phyloP scores from a whole-genome alignment of 1,140 invertebrate species.

The Drosophila trapezifrons region DNA sequence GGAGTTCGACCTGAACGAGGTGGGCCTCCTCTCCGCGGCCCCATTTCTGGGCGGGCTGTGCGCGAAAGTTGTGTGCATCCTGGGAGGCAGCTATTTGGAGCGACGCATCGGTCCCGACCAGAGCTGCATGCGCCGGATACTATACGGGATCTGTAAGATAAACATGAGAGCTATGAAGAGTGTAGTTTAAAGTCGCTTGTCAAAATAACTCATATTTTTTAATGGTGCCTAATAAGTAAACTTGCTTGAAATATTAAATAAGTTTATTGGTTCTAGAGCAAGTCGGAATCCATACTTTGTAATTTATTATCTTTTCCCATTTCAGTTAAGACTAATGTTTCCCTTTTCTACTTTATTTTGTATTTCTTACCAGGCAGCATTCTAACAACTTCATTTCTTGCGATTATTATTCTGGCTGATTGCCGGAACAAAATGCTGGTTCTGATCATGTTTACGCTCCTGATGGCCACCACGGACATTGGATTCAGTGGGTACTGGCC shows the following conservation, averaged over 20 bases:
- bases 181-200: neutral
- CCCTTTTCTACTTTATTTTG: no score
- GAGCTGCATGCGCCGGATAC: slow-evolving; percentile 54
- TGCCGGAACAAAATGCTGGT: slow-evolving; percentile 52
- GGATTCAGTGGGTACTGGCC: slow-evolving; percentile 76
- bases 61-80: slow-evolving; percentile 62
- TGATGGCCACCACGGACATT: slow-evolving; percentile 65
- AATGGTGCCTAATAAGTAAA: neutral
- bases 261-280: neutral
- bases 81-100: slow-evolving; percentile 57
- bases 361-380: slow-evolving; percentile 35
- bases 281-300: neutral
- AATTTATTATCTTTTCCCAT: no score
- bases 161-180: neutral
- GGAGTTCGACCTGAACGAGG: slow-evolving; percentile 55
- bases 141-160: slow-evolving; percentile 67
- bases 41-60: slow-evolving; percentile 65
- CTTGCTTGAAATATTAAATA: neutral
- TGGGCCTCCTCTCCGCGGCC: slow-evolving; percentile 63
- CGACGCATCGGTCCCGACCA: slow-evolving; percentile 28
- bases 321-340: no score
- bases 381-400: slow-evolving; percentile 39
- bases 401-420: slow-evolving; percentile 46
- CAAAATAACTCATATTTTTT: neutral
- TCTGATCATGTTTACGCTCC: slow-evolving; percentile 49